Evolutionary conservation across 2,888 invertebrate species (phyloP).

Genomic region (Ferrisia virgata): DNA sequence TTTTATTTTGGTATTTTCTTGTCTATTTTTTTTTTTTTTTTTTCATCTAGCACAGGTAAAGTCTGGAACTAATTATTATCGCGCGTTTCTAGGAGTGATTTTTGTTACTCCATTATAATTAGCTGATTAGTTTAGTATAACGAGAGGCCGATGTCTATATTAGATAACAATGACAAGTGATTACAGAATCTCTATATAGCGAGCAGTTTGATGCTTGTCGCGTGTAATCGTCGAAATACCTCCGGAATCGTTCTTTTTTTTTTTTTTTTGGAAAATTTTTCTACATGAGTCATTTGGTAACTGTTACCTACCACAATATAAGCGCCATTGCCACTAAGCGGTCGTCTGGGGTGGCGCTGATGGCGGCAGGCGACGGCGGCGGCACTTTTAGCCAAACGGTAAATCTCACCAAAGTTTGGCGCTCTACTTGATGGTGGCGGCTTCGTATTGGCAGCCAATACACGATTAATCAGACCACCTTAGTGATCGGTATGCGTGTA

Average conservation of each 20-base stretch:
- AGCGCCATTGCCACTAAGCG: background rate
- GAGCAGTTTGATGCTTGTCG: background rate
- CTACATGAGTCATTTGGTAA: background rate
- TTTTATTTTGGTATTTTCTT: background rate
- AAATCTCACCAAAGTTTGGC: background rate
- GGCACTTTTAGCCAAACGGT: background rate
- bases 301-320: background rate
- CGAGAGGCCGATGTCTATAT: background rate
- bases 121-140: background rate
- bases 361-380: too few relatives aligned
- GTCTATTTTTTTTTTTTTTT: background rate
- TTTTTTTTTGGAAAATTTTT: background rate
- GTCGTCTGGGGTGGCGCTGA: background rate
- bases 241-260: background rate
- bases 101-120: constrained; percentile 31
- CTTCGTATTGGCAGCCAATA: background rate
- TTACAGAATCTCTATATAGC: background rate
- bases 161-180: background rate
- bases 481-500: background rate
- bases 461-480: constrained; percentile 22
- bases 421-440: background rate
- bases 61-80: constrained; percentile 18
- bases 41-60: background rate
- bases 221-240: constrained; percentile 11
- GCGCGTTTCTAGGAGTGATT: constrained; percentile 24